Percentiles rank a stretch among this genome's conserved stretches.
Evolutionary conservation across 2,113 vertebrate species (phyloP).

Genomic region (Phainopepla nitens): DNA sequence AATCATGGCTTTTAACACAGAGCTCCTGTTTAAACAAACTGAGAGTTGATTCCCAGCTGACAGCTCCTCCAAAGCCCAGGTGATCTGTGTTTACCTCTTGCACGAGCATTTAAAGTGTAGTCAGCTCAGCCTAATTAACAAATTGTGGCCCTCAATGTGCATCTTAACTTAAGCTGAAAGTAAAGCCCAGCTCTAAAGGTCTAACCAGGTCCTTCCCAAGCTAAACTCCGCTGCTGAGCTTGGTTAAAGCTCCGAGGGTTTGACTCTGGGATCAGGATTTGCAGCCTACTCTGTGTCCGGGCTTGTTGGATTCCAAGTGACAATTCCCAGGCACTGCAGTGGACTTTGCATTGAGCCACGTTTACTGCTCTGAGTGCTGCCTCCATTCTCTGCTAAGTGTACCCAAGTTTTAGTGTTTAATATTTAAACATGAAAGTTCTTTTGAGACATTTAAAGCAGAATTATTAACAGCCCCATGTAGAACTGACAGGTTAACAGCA

Average conservation of each 20-base stretch:
- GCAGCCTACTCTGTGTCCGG: background rate
- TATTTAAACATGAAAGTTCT: slow-evolving; percentile 54
- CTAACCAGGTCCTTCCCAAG: background rate
- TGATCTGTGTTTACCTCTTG: background rate
- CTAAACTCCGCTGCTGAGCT: background rate
- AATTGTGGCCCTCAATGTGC: background rate
- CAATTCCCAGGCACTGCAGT: background rate
- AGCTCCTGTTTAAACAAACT: background rate
- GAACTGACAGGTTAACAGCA: slow-evolving; percentile 61
- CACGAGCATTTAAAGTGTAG: background rate
- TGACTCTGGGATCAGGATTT: background rate
- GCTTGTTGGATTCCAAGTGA: background rate
- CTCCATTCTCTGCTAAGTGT: background rate
- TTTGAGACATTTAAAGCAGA: slow-evolving; percentile 21
- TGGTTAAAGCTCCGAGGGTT: background rate
- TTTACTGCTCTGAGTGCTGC: background rate
- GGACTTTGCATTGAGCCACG: background rate
- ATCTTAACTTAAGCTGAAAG: background rate
- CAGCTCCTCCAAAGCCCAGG: background rate
- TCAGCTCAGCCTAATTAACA: background rate
- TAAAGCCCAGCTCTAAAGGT: background rate
- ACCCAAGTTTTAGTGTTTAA: slow-evolving; percentile 14
- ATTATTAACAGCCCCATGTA: slow-evolving; percentile 47
- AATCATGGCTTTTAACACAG: background rate
- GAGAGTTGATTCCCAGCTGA: background rate